Evolutionary conservation across 2,888 invertebrate genomes (phyloP).

Genomic region (Ornithoptera alexandrae): DNA sequence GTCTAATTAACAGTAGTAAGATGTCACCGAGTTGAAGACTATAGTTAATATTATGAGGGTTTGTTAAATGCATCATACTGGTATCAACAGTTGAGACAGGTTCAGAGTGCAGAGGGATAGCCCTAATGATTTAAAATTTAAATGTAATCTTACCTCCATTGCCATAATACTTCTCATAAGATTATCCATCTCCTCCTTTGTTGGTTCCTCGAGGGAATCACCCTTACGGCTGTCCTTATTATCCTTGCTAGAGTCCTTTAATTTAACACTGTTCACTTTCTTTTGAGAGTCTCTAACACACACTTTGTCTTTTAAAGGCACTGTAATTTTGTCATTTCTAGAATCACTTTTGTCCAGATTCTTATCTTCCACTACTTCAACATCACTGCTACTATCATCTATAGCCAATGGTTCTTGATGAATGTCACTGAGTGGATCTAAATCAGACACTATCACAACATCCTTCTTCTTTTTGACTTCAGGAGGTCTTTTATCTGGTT

Average conservation of each 20-base stretch:
- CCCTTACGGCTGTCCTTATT: constrained; percentile 26
- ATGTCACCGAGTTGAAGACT: too few species aligned
- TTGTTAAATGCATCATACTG: too few species aligned
- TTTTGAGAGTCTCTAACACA: constrained; percentile 43
- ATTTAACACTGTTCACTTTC: constrained; percentile 40
- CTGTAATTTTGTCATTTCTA: constrained; percentile 52
- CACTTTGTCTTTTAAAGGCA: constrained; percentile 67
- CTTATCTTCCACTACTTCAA: constrained; percentile 67
- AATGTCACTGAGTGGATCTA: constrained; percentile 61
- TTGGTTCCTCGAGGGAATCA: constrained; percentile 49
- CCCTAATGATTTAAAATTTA: neutral
- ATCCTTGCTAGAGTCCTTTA: constrained; percentile 42
- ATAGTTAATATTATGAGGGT: too few species aligned
- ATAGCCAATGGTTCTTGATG: constrained; percentile 57
- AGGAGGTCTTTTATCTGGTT: constrained; percentile 67
- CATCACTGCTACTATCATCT: constrained; percentile 76
- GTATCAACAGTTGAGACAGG: too few species aligned
- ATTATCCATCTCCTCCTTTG: constrained; percentile 59
- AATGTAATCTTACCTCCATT: constrained; percentile 59
- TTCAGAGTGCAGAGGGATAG: too few species aligned
- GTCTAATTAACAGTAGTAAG: too few species aligned
- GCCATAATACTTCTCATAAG: constrained; percentile 67
- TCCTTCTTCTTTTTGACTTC: constrained; percentile 71
- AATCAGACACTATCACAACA: constrained; percentile 62
- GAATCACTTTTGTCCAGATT: constrained; percentile 51